Evolutionary conservation across 2,888 invertebrate species (phyloP), one percentile per base, ranked within the genome.

Genomic region (Dorcus parallelipipedus): DNA sequence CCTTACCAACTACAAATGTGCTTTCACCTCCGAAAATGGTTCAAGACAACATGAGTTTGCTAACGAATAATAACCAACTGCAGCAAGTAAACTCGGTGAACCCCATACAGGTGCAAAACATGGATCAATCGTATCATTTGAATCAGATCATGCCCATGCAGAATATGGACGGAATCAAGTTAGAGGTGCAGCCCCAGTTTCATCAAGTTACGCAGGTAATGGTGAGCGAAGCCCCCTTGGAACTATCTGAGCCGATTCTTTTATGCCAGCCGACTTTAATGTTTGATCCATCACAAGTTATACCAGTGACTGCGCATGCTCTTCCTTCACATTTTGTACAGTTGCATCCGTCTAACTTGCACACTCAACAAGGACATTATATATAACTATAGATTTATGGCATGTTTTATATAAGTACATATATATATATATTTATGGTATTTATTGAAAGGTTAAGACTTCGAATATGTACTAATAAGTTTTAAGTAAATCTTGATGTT

Each of bases 261-360:
- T 73, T 76, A 71, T 76, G 74, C 62, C 75, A 75, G 56, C 75
- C 74, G 6, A 65, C 71, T 7, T 66, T 76, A 39, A 69, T 75
- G 69, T 73, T 77, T 58, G 76, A 77, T 60, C 71, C 73, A n/a
- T 64, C 72, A 26, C 75, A 76, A 61, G 64, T 74, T 9, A 71
- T 75, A 59, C 72, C 75, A 9, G 68, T 73, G 2, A 64, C 71
- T 9, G 56, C 68, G 38, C 69, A 71, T 55, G 68, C 67, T 52
- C 62, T 73, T 52, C 67, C 71, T 7, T 71, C 73, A 23, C 74
- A 76, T 64, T 73, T 74, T 60, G 70, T 74, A 7, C 75, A 76
- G 57, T 65, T 76, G 43, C 72, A 73, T 64, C 68, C 72, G 45
- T 63, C 64, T 59, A 68, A 68, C 52, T 55, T 68, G 43, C 59